Evolutionary conservation across 2,113 vertebrate genomes (phyloP).

Genomic region (Brienomyrus brachyistius): DNA sequence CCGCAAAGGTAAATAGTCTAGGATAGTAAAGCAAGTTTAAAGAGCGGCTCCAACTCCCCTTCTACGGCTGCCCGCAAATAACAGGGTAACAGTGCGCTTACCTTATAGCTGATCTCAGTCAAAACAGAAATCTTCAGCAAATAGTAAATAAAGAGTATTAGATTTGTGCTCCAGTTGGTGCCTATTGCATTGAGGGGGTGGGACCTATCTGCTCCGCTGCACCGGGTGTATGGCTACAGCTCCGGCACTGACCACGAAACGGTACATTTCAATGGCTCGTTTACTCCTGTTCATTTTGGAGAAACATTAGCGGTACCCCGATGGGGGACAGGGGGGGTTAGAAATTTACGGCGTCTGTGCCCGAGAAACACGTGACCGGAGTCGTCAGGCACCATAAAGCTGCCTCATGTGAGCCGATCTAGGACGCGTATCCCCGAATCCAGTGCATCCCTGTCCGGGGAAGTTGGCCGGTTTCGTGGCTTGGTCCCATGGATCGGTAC

Average conservation of each 20-base stretch:
- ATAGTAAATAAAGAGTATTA: conserved; percentile 56
- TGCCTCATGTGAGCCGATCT: conserved; percentile 60
- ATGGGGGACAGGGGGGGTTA: conserved; percentile 52
- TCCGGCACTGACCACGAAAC: conserved; percentile 59
- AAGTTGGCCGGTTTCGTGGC: background rate
- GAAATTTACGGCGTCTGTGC: conserved; percentile 66
- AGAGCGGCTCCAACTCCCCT: conserved; percentile 24
- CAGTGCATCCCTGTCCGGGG: background rate
- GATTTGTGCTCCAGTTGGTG: conserved; percentile 57
- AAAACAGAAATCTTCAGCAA: conserved; percentile 56
- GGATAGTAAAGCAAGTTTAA: conserved; percentile 53
- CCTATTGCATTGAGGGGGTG: conserved; percentile 56
- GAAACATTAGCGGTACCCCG: conserved; percentile 47
- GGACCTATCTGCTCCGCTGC: conserved; percentile 64
- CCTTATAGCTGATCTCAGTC: conserved; percentile 50
- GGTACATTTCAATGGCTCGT: conserved; percentile 52
- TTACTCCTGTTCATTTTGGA: conserved; percentile 49
- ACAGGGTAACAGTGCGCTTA: conserved; percentile 54
- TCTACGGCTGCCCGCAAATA: conserved; percentile 18
- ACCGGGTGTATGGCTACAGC: conserved; percentile 64
- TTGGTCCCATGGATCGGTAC: background rate
- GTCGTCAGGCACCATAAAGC: conserved; percentile 68
- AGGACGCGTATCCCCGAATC: conserved; percentile 38
- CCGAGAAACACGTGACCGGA: conserved; percentile 67
- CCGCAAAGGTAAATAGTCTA: conserved; percentile 47